Base-by-base conservation (phyloP, 2,113 vertebrate genomes). In the Rallus limicola region DNA sequence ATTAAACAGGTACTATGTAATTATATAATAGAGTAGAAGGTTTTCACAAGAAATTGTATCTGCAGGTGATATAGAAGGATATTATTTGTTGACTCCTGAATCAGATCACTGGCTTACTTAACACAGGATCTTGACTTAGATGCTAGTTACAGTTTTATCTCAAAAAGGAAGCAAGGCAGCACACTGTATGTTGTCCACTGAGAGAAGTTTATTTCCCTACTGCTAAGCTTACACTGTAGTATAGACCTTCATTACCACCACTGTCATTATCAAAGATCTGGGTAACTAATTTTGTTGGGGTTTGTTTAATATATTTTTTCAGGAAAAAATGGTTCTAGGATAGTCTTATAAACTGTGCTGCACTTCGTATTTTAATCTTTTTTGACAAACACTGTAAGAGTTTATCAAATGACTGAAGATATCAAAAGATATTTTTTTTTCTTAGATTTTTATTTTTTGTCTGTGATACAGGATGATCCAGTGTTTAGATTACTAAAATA, bases 381-480 rank as follows among this genome's bases (percentile, higher is more conserved):
- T 23, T 76, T 83, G 16, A 34, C 12, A 40, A 65, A 50, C 5
- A 28, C 1, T 15, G 0, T 44, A 48, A 62, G 14, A 1, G 0
- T 48, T 71, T 88, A 33, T 33, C 6, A 75, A 68, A 21, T 59
- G 4, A 62, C 29, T 82, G 34, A 26, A 88, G 16, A 34, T 76
- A 25, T 31, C 9, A 74, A 52, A 76, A 53, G 24, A 50, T 9
- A 76, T 6, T 0, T 34, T 7, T 82, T 91, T 80, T 4, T 9
- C 16, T 33, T 71, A 44, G 2, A 85, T 85, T 44, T 88, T 4
- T 70, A 46, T 46, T 46, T 46, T 46, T 46, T 46, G 17, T 84
- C 36, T 68, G 31, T 70, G 65, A 25, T 31, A 59, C 10, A 42
- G 63, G 16, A 13, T 52, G 7, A 68, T 60, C 62, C 36, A 71